Evolutionary conservation across 2,113 vertebrate species (phyloP), one percentile per base, ranked within the genome.

Genomic region (Megaceryle torquata): DNA sequence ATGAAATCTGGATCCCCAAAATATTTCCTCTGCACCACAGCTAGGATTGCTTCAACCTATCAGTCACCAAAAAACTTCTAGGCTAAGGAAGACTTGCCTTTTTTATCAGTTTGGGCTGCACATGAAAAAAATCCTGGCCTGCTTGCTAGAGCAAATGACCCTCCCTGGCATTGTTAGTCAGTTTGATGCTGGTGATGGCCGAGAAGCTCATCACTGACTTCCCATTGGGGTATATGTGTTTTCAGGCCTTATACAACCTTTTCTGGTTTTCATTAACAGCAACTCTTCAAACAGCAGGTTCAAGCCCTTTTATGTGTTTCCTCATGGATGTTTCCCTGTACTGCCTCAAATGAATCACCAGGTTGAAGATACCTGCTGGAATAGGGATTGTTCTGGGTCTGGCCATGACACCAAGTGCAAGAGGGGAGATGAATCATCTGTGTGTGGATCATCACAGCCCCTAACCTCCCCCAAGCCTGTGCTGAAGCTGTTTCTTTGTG

Each of bases 131-230:
- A 46, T 13, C n/a, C 24, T 51, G 29, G 10, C 8, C 35, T 82
- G 15, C 37, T 67, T 88, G n/a, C 56, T 44, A 46, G 31, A 28
- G 28, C 3, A 12, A 89, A 68, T 75, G 39, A 51, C 17, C 15
- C 5, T 7, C 22, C 11, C 6, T 0, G 1, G 50, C 44, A 54
- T 39, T 7, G 3, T 75, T 83, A 69, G 16, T 2, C 2, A 2
- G 25, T 54, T 80, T 64, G 37, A 26, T 75, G 77, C 82, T 79
- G 77, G 51, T 51, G 20, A 15, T 12, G 51, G 29, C 48, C 56
- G 64, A 71, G 80, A 70, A 85, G 24, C 29, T 91, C 37, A 83
- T 88, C 37, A 18, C 28, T 60, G 72, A 51, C 48, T 83, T 90
- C 60, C 26, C 43, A 29, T 0, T 1, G 1, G n/a, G 51, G 15